These are phyloP conservation scores for Sinopyrophorus schimmeli DNA, from an alignment of 2,888 invertebrate species.

Conservation along the genomic window DNA sequence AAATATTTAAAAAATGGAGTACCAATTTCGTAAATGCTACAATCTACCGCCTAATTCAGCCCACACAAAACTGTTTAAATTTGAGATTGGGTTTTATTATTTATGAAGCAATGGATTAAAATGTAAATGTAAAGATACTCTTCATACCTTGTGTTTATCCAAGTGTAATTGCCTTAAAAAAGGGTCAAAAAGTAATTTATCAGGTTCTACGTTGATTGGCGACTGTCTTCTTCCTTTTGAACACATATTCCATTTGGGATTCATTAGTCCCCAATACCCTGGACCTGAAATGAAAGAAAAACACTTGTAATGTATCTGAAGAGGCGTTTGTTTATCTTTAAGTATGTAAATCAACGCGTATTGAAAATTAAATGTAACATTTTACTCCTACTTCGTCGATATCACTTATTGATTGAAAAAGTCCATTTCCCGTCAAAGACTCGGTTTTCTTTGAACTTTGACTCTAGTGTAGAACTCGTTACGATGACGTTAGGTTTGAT, in stretches of 20 bases:
- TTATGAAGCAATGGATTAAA: conserved; percentile 18
- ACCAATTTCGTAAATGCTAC: too few species aligned
- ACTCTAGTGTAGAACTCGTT: conserved; percentile 40
- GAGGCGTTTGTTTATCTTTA: conserved; percentile 10
- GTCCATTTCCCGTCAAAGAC: conserved; percentile 47
- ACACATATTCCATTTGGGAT: conserved; percentile 98
- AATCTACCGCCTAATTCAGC: too few species aligned
- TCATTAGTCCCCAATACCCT: conserved; percentile 97
- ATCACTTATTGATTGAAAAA: conserved; percentile 48
- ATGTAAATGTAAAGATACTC: conserved; percentile 27
- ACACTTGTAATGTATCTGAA: conserved; percentile 13
- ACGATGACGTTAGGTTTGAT: conserved; percentile 40
- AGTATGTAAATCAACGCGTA: conserved; percentile 38
- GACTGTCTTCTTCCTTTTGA: conserved; percentile 95
- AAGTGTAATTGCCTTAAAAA: conserved; percentile 87
- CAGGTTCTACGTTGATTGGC: conserved; percentile 96
- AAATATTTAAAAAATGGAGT: too few species aligned
- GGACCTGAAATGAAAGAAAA: conserved; percentile 72
- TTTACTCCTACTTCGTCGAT: conserved; percentile 35
- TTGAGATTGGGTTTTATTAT: too few species aligned
- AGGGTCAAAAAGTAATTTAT: conserved; percentile 92
- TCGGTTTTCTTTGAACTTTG: conserved; percentile 44
- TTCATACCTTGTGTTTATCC: conserved; percentile 88
- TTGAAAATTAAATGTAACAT: conserved; percentile 38
- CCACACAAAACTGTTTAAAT: too few species aligned